Evolutionary conservation across 2,113 vertebrate genomes (phyloP), one percentile per base, ranked within the genome.

Genomic region (Xenus cinereus): DNA sequence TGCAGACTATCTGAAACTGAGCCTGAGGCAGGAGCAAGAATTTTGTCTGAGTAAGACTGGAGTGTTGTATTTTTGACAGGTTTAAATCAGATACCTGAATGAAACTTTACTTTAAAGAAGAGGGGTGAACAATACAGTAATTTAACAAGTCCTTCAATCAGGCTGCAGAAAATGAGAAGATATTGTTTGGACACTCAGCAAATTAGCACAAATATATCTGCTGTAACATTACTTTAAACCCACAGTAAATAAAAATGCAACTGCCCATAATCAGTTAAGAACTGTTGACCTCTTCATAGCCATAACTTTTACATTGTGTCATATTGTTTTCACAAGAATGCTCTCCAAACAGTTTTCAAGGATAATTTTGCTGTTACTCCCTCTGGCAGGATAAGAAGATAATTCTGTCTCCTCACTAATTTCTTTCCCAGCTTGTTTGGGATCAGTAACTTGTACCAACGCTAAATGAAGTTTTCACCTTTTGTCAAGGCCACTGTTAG

Each of bases 281-380:
- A 63, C 28, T 69, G 69, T 88, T 97, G 97, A 89, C 84, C 89
- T 97, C 76, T 83, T 86, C 86, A 81, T 86, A 84, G 82, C 93
- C 93, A 87, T 97, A 96, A 95, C 89, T 95, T 95, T 50, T 84
- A 80, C 73, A 78, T 30, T 74, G 76, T 96, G 96, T 93, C 96
- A 95, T 37, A 20, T 43, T 95, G 79, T 93, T 97, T 97, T 95
- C 82, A 94, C 84, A 94, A 89, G 89, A 93, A 94, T 81, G 72
- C 60, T 90, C 82, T 97, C 94, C 67, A 95, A 95, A 96, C 92
- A 90, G 78, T 87, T 85, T 84, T 92, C 96, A 97, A 97, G 97
- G 96, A 96, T 97, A 95, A 86, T 94, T 95, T 93, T 93, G 54
- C 79, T 85, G 46, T 94, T 84, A 96, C 97, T 97, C 97, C 97